phyloP scores from a whole-genome alignment of 2,797 vertebrate genomes.

The Acrossocheilus wenchowensis region DNA sequence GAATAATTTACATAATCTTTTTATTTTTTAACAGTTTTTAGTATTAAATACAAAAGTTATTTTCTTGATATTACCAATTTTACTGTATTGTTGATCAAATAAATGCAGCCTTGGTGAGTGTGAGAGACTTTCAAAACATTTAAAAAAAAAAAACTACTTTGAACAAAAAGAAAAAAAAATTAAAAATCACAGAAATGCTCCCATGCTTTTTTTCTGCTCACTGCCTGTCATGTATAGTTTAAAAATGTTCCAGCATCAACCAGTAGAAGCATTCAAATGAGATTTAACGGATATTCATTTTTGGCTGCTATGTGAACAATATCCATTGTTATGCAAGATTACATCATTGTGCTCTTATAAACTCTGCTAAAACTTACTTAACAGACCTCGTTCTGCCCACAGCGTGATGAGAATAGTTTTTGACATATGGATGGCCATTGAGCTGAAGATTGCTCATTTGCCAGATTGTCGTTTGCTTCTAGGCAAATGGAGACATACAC shows the following conservation, averaged over 20 bases:
- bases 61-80: neutral
- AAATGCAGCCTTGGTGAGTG: neutral
- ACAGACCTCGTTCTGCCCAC: neutral
- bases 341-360: neutral
- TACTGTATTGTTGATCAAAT: no score
- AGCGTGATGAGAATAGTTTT: neutral
- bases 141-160: neutral
- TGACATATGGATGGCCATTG: neutral
- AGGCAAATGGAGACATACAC: neutral
- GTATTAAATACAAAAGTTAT: neutral
- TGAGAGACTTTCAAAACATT: neutral
- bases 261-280: neutral
- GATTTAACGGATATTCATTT: neutral
- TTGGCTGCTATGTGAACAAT: neutral
- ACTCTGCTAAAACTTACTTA: neutral
- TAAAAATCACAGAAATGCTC: neutral
- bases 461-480: neutral
- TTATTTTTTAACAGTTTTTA: no score
- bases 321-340: slow-evolving; percentile 2
- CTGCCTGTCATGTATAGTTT: neutral
- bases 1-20: neutral
- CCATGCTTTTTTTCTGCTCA: neutral
- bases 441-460: slow-evolving; percentile 3
- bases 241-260: neutral
- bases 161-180: neutral